Evolutionary conservation across 2,888 invertebrate genomes (phyloP).

Genomic region (Bursaphelenchus okinawaensis): DNA sequence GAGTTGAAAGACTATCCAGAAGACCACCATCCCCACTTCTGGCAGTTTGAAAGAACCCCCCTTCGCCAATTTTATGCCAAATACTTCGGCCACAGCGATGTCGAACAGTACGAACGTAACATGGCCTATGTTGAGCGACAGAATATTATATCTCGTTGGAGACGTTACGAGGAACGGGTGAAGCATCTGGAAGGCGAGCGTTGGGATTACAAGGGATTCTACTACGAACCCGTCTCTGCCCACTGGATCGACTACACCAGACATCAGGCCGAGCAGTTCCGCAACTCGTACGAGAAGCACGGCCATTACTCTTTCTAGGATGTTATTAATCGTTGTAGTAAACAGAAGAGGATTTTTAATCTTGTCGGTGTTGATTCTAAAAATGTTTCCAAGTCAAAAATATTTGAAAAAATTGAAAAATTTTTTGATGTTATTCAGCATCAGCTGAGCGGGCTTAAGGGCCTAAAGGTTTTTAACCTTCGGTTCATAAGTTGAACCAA

Average conservation of each 20-base stretch:
- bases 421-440: too few species aligned
- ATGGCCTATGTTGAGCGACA: constrained; percentile 47
- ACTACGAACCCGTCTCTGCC: constrained; percentile 50
- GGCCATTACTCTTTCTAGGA: constrained; percentile 43
- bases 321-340: constrained; percentile 1
- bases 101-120: constrained; percentile 45
- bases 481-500: too few species aligned
- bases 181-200: constrained; percentile 52
- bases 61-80: constrained; percentile 48
- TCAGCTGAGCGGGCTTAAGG: too few species aligned
- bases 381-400: too few species aligned
- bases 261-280: constrained; percentile 39
- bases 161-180: constrained; percentile 50
- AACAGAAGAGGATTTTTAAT: too few species aligned
- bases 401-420: too few species aligned
- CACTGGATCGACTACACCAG: constrained; percentile 50
- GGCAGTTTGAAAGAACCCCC: constrained; percentile 55
- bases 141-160: constrained; percentile 48
- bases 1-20: constrained; percentile 49
- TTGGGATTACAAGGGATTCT: constrained; percentile 55
- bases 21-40: constrained; percentile 51
- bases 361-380: too few species aligned
- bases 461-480: too few species aligned
- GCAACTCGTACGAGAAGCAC: constrained; percentile 49
- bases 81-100: constrained; percentile 37